Conservation (phyloP, 1,140 invertebrate species). For the Charaxes varanes region DNA sequence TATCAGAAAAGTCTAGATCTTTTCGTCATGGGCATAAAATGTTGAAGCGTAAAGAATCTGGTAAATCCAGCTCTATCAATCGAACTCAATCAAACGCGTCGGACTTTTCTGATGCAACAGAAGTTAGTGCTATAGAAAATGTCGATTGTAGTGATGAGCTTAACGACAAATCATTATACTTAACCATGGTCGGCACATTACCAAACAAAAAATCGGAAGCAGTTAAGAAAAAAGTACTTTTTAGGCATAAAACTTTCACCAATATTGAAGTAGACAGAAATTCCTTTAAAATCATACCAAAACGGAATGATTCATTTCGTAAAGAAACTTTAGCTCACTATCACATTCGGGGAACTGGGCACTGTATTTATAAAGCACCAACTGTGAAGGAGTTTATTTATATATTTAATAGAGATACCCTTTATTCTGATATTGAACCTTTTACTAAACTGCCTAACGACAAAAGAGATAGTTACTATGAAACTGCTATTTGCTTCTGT, state of each 20-base stretch:
- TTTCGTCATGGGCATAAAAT: conserved; percentile 43
- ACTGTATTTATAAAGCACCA: conserved; percentile 65
- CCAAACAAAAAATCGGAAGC: conserved; percentile 43
- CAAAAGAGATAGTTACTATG: conserved; percentile 52
- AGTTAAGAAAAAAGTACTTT: conserved; percentile 52
- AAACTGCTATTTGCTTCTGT: conserved; percentile 69
- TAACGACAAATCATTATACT: conserved; percentile 43
- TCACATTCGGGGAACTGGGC: conserved; percentile 65
- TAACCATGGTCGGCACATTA: conserved; percentile 61
- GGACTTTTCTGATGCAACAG: conserved; percentile 47
- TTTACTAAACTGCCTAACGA: conserved; percentile 44
- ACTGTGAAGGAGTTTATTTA: conserved; percentile 61
- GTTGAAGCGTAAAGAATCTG: conserved; percentile 18
- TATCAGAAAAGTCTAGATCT: conserved; percentile 61
- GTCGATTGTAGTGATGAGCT: conserved; percentile 55
- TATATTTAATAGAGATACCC: conserved; percentile 64
- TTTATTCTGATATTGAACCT: conserved; percentile 40
- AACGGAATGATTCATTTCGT: conserved; percentile 45
- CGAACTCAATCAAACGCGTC: conserved; percentile 44
- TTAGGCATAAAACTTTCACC: conserved; percentile 67
- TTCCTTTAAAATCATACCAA: conserved; percentile 43
- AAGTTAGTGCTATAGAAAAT: conserved; percentile 62
- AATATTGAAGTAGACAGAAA: conserved; percentile 62
- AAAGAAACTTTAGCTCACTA: conserved; percentile 59
- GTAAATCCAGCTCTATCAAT: conserved; percentile 35